Evolutionary conservation across 2,797 vertebrate species (phyloP), one percentile per base, ranked within the genome.

Genomic region (Tapera naevia): DNA sequence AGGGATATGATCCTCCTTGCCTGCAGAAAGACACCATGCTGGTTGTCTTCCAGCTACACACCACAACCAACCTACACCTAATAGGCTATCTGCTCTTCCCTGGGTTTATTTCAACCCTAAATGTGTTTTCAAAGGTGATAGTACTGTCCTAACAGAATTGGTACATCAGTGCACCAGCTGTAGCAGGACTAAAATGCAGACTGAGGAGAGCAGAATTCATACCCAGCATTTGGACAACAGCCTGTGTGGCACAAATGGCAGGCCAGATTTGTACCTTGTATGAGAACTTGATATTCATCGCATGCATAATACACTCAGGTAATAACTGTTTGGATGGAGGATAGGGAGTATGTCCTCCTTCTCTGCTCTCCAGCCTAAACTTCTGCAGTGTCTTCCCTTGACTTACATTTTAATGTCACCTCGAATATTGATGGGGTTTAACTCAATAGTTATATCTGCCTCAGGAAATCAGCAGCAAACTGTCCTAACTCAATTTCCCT

Each of bases 401-500:
- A 66, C 61, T 89, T 82, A 56, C 4, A 8, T 22, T 66, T 33
- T 35, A 89, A 53, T 58, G 41, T 90, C 67, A 73, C 32, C 54
- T 82, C 53, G 92, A 67, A 86, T 30, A 37, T 88, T 5, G 1
- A 32, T 67, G 33, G 3, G 5, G 61, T 88, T 95, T 83, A 80
- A 85, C 21, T 87, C 51, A 70, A 13, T 35, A 51, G 57, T 84
- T 93, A 67, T 71, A 80, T 82, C 10, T 57, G 64, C 37, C 23
- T 17, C 17, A 85, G 61, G 53, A 91, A 81, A 92, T 87, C 48
- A 43, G 57, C 32, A 89, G 78, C 24, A 28, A 89, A 64, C 64
- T 54, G 33, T 71, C 30, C 27, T 94, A 88, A 94, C 46, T 72
- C 35, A 46, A 70, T 94, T 93, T 94, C 76, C 56, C 48, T 91